Evolutionary conservation across 2,888 invertebrate species (phyloP), one percentile per base, ranked within the genome.

Genomic region (Nasonia oneida): DNA sequence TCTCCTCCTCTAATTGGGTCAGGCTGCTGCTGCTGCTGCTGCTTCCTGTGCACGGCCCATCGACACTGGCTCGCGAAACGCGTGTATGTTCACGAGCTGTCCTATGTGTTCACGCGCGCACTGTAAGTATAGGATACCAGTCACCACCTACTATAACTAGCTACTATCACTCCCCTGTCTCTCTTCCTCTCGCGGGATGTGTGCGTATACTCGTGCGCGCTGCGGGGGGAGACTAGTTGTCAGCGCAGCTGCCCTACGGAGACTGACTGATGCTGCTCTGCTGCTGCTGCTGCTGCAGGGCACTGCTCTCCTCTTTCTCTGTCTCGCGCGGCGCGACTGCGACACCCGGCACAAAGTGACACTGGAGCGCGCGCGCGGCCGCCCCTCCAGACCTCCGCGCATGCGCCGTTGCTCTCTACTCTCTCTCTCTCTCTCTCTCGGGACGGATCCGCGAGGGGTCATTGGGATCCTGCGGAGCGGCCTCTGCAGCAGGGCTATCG

Each of bases 291-390:
- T 29, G 29, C 73, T 67, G 3, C 70, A 47, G 75, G 64, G 77
- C 47, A 12, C 75, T 79, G 84, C 57, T 82, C 71, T 29, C 50
- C 12, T 18, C 42, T 64, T 29, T 29, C 64, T 70, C 29, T 70
- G 50, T 70, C 50, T 50, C 50, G 50, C 70, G 53, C 33, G 33
- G 77, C 37, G 85, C 64, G 91, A 91, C 84, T 87, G 85, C 86
- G 85, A 83, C 91, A 92, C 92, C 92, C 92, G 92, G 91, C 91
- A 91, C 92, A 83, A 90, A 92, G 91, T 92, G 91, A 91, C 91
- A 93, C 92, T 90, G 91, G 80, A 81, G 78, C 67, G 84, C 85
- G 76, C 61, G 47, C 74, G 70, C 67, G 79, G 37, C 37, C 33
- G 42, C 3, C 23, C 23, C 23, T 50, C 83, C 47, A n/a, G 37